phyloP scores from a whole-genome alignment of 2,113 vertebrate genomes.

The Thamnaconus septentrionalis region DNA sequence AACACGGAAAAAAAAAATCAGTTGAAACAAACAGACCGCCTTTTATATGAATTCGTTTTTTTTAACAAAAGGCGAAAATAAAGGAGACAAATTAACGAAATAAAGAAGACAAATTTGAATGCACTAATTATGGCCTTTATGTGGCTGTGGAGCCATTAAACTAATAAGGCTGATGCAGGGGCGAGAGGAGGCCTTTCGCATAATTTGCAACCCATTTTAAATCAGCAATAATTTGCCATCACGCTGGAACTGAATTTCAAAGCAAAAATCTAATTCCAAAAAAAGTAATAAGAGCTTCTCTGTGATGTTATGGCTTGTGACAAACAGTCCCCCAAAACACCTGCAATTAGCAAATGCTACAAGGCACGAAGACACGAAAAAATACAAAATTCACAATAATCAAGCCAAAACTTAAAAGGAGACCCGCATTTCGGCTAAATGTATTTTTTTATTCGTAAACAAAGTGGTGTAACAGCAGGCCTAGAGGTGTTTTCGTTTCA shows the following conservation, averaged over 20 bases:
- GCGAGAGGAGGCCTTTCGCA: no score
- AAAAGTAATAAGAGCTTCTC: conserved; percentile 17
- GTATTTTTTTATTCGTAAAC: conserved; percentile 8
- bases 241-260: no score
- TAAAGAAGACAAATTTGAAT: conserved; percentile 37
- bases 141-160: conserved; percentile 5
- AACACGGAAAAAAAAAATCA: conserved; percentile 14
- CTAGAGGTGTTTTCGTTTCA: conserved; percentile 49
- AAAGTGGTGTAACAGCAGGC: conserved; percentile 25
- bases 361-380: conserved; percentile 9
- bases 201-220: no score
- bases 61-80: conserved; percentile 3
- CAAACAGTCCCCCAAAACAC: conserved; percentile 54
- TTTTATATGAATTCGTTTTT: conserved; percentile 8
- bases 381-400: conserved; percentile 23
- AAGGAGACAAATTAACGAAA: conserved; percentile 46
- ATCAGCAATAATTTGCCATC: no score
- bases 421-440: conserved; percentile 11
- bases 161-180: no score
- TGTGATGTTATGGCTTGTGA: conserved; percentile 19
- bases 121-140: conserved; percentile 60
- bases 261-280: neutral
- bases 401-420: conserved; percentile 47
- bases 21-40: conserved; percentile 27
- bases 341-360: conserved; percentile 60